A percentile compares a stretch with the other conserved stretches of the same genome.
These are phyloP conservation scores for Mamestra configurata DNA, from an alignment of 1,140 invertebrate species.

Conservation along the genomic window DNA sequence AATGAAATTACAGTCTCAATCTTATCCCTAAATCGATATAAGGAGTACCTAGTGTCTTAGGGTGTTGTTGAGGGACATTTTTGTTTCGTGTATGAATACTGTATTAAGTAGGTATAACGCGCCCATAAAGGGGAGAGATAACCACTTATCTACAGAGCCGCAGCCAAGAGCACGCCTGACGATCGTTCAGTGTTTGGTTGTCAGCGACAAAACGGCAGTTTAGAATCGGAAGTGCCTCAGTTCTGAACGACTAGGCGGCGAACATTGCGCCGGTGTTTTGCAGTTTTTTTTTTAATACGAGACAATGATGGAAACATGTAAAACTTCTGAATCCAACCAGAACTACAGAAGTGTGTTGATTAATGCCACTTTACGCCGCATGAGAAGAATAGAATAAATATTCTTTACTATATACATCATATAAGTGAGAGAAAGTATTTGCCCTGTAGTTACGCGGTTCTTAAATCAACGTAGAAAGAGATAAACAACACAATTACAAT, in stretches of 20 bases:
- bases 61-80: not conserved
- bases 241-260: not conserved
- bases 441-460: too few species aligned
- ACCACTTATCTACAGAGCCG: constrained; percentile 28
- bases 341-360: too few species aligned
- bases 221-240: constrained; percentile 5
- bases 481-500: not conserved
- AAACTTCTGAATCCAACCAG: too few species aligned
- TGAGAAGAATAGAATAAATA: too few species aligned
- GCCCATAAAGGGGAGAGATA: constrained; percentile 23
- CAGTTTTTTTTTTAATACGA: not conserved
- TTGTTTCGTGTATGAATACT: not conserved
- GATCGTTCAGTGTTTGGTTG: constrained; percentile 32
- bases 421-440: too few species aligned
- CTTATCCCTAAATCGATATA: not conserved
- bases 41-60: not conserved
- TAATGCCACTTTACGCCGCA: too few species aligned
- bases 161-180: constrained; percentile 5
- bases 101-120: not conserved
- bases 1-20: not conserved
- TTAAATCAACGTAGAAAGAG: not conserved
- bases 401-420: too few species aligned
- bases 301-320: too few species aligned
- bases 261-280: not conserved
- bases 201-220: constrained; percentile 27